Base-by-base conservation (phyloP, 2,113 vertebrate genomes). In the Aspiorhynchus laticeps region DNA sequence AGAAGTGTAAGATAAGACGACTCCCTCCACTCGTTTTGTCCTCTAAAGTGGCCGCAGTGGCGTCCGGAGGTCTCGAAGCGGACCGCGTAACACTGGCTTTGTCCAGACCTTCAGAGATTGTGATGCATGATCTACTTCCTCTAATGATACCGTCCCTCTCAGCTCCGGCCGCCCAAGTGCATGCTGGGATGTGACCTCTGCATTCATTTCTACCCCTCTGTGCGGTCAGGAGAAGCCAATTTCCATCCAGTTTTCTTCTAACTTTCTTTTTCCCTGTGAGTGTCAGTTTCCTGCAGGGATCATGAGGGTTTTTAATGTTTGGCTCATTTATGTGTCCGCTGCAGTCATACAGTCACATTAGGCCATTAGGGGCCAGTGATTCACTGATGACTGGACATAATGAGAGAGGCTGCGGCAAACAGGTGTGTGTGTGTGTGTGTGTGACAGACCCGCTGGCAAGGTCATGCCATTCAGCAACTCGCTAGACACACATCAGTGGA, bases 321-420 rank as follows among this genome's bases (percentile, higher is more conserved):
- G 31, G 75, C 51, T 6, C 11, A 0, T 31, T 59, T 79, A 24
- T n/a, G 61, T 65, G 56, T 65, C 75, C 4, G 15, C 56, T 59
- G 24, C 21, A 59, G 56, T 11, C 31, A 21, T 36, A 10, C 24
- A 51, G 75, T 61, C 21, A 24, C n/a, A 81, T 65, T 43, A 81
- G 59, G n/a, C 36, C 79, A 65, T 80, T 59, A 78, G 48, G 19
- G 43, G 14, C 48, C 31, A 4, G 77, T 80, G 79, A 80, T 24
- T 41, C 33, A 41, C 24, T 80, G 79, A n/a, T 80, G 53, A 43
- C 56, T 43, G 79, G 56, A 80, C n/a, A 26, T 63, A 89, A 51
- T 76, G 86, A 85, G 90, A 88, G 83, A 88, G 86, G 87, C 90
- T 87, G 86, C 86, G 88, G 83, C 87, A 85, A 90, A 90, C 86